Evolutionary conservation across 2,113 vertebrate genomes (phyloP), one percentile per base, ranked within the genome.

Genomic region (Anthoscopus minutus): DNA sequence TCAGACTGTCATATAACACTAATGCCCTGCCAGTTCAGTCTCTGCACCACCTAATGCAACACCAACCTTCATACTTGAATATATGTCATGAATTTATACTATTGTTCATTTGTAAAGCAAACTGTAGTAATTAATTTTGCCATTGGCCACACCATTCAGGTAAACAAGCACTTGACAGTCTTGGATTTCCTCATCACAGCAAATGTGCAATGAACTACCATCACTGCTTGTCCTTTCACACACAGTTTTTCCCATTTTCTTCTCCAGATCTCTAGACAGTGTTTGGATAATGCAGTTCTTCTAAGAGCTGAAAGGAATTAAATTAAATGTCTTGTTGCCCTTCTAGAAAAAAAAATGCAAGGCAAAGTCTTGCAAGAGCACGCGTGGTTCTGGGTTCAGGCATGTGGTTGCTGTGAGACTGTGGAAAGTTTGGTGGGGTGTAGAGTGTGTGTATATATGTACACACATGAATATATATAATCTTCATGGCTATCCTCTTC

Each of bases 381-480:
- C 10, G 13, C 33, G 28, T 23, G 13, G 25, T 19, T 72, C 38
- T 38, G 21, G 40, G 37, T 77, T 76, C 30, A 47, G 42, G 30
- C 48, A 72, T 0, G 0, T 47, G 5, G 31, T 62, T 91, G 28
- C 31, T 61, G 35, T 61, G 51, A 60, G 28, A 58, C 18, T 53
- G 3, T 15, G 58, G 56, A 69, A 60, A 85, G 13, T 48, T 80
- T 73, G 13, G 13, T 51, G 37, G 54, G 11, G 23, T 45, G 4
- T 40, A 30, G 40, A 11, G 25, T 38, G 33, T 45, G 44, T 74
- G 38, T 53, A 10, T 47, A 23, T 37, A 31, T 27, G 11, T 47
- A 47, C 2, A n/a, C 54, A 53, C 4, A 12, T 4, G 0, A 21
- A 13, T 17, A 5, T 15, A 2, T 22, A 21, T 51, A 1, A 16